phyloP scores from a whole-genome alignment of 2,888 invertebrate genomes.

The Frankliniella intonsa region DNA sequence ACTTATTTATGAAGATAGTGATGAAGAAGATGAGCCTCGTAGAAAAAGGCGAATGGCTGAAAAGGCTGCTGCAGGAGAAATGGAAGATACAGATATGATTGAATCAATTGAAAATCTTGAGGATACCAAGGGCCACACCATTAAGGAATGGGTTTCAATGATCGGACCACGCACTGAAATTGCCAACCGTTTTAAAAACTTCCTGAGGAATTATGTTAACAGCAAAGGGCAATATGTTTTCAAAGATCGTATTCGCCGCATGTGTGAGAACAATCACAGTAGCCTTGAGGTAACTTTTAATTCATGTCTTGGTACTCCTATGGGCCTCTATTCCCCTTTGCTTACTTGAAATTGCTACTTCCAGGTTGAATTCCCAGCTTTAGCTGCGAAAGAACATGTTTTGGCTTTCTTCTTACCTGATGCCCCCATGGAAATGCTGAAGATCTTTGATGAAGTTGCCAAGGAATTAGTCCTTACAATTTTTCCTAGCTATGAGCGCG shows the following conservation, averaged over 20 bases:
- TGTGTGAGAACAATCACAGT: conserved; percentile 83
- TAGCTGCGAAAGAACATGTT: conserved; percentile 87
- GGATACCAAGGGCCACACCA: conserved; percentile 91
- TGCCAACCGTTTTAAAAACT: conserved; percentile 81
- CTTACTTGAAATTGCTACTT: conserved; percentile 29
- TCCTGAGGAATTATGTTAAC: conserved; percentile 84
- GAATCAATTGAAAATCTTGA: conserved; percentile 98
- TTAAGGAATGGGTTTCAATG: conserved; percentile 96
- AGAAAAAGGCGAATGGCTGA: conserved; percentile 76
- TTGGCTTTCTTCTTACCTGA: conserved; percentile 96
- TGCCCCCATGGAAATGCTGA: conserved; percentile 94
- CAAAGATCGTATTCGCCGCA: conserved; percentile 85
- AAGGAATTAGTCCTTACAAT: conserved; percentile 87
- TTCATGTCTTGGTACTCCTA: too few relatives aligned
- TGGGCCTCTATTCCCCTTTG: background rate
- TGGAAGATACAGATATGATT: conserved; percentile 76
- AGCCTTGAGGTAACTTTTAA: conserved; percentile 38
- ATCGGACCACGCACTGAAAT: conserved; percentile 94
- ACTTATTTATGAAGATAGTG: conserved; percentile 82
- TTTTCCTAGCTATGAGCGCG: conserved; percentile 93
- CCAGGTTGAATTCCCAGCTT: conserved; percentile 78
- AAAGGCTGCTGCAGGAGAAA: conserved; percentile 75
- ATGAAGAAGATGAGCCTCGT: conserved; percentile 63
- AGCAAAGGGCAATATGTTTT: conserved; percentile 75
- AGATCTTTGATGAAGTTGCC: conserved; percentile 89